Base-by-base conservation (phyloP, 2,797 vertebrate species). In the Pipistrellus pygmaeus region DNA sequence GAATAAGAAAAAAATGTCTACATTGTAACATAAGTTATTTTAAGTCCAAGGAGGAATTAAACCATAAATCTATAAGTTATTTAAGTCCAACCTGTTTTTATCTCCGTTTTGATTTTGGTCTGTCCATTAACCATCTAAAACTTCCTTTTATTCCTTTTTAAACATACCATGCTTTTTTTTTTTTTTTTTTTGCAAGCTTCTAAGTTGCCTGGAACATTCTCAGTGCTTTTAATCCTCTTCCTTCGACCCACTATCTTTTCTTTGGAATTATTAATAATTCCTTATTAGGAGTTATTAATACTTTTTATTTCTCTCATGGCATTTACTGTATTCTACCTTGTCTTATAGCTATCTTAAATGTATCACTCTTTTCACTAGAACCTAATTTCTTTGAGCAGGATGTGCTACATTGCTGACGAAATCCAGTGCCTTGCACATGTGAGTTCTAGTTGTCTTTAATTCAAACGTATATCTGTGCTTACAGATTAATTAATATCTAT, bases 301-400 rank as follows among this genome's bases (percentile, higher is more conserved):
- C 27, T 53, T 73, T 60, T 14, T 78, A 27, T 84, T 96, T 89
- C 14, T 86, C 55, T 93, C 75, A 23, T 32, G 35, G 35, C 35
- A 71, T 71, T 88, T 94, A 87, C 41, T 60, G 0, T 60, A 62
- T 84, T 90, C 25, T 53, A 2, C 13, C 27, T 69, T 69, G 23
- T 53, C 51, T 83, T 92, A n/a, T 87, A 53, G 35, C 57, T 88
- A n/a, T 73, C 27, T 72, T 78, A n/a, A 84, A 75, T 71, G n/a
- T 66, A 6, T 82, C 86, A 46, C 13, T 87, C 41, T 64, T 69
- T 86, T 88, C 85, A 57, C 20, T 81, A 68, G 44, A 57, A 46
- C 35, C 23, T 85, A 23, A 83, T 78, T 51, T 86, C 23, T 25
- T 78, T 76, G 8, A 53, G 30, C 80, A 66, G 11, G 7, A 27